Percentiles rank a stretch among this genome's conserved stretches.
These are phyloP conservation scores for Neopipo cinnamomea DNA, from an alignment of 2,113 vertebrate genomes.

Conservation along the genomic window DNA sequence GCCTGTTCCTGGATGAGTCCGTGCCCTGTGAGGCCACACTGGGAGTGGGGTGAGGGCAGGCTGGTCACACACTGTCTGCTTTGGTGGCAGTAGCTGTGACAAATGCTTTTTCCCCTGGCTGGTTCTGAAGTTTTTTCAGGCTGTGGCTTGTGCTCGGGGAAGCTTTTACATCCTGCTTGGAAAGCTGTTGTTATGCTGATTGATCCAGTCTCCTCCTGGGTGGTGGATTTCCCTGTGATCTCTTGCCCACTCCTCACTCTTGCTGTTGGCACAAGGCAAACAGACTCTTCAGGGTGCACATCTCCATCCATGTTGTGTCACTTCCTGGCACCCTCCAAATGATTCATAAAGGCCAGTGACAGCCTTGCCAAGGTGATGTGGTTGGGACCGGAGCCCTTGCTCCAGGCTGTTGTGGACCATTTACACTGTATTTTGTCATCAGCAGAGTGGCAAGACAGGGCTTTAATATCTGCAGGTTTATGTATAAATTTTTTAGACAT, in stretches of 20 bases:
- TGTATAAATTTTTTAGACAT: neutral
- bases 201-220: neutral
- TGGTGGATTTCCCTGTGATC: neutral
- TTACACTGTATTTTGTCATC: neutral
- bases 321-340: neutral
- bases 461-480: neutral
- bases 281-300: neutral
- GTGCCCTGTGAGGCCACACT: rapidly evolving
- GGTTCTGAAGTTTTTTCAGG: neutral
- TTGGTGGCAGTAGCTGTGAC: neutral
- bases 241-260: neutral
- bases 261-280: neutral
- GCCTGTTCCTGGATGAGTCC: neutral
- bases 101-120: neutral
- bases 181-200: neutral
- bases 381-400: neutral
- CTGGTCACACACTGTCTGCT: neutral
- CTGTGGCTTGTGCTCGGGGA: neutral
- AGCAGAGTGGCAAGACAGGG: no score
- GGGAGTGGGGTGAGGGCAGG: neutral
- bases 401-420: neutral
- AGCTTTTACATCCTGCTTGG: neutral
- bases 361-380: neutral
- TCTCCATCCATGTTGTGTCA: neutral
- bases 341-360: neutral